These are phyloP conservation scores for Chelon labrosus DNA, from an alignment of 2,797 vertebrate genomes.

Conservation along the genomic window DNA sequence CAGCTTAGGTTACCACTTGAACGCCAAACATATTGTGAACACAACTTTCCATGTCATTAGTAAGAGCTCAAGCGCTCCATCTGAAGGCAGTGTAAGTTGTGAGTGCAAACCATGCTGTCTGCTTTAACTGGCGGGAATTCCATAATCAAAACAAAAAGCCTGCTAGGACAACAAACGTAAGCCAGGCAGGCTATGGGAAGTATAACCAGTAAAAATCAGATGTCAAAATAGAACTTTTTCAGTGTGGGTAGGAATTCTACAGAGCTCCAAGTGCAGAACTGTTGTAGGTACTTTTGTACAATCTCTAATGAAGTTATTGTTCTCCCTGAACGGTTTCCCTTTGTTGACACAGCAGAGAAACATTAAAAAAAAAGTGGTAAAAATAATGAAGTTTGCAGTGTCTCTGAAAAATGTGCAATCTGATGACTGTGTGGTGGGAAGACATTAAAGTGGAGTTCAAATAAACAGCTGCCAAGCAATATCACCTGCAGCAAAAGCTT, in stretches of 20 bases:
- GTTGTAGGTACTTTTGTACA: constrained; percentile 28
- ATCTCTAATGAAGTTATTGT: constrained; percentile 49
- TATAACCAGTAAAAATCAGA: constrained; percentile 18
- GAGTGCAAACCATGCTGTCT: background rate
- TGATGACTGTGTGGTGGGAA: constrained; percentile 42
- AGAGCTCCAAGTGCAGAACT: background rate
- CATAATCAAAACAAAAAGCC: background rate
- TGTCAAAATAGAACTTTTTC: background rate
- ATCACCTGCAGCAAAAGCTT: constrained; percentile 65
- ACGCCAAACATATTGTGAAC: no score
- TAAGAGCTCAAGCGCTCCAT: no score
- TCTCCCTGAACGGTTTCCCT: constrained; percentile 30
- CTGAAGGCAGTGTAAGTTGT: background rate
- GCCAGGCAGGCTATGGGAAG: constrained; percentile 4
- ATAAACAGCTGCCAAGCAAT: constrained; percentile 61
- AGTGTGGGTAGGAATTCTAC: constrained; percentile 14
- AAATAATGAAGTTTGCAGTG: constrained; percentile 49
- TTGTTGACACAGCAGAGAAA: constrained; percentile 32
- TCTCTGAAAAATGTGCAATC: constrained; percentile 53
- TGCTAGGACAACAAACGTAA: background rate
- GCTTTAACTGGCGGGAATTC: background rate
- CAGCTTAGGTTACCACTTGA: no score
- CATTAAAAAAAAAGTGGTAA: constrained; percentile 11
- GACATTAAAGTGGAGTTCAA: constrained; percentile 55
- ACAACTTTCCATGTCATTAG: no score